Conservation (phyloP, 2,797 vertebrate species). For the Melanotaenia pygmaea region DNA sequence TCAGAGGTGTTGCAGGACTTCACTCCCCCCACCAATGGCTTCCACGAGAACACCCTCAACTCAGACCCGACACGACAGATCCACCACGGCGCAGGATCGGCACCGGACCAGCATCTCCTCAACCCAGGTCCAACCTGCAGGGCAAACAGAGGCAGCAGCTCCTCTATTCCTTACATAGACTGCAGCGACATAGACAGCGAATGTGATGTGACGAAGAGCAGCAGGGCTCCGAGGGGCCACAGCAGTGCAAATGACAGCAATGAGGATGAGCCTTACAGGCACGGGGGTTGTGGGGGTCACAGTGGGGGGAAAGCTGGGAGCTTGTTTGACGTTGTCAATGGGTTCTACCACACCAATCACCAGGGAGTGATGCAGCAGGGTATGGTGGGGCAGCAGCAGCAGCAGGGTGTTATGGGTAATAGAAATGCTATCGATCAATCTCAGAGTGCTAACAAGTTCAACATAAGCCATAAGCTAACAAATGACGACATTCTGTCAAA, state of each 20-base stretch:
- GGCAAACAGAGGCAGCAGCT: constrained; percentile 93
- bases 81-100: constrained; percentile 43
- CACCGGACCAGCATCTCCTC: constrained; percentile 76
- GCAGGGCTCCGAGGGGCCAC: constrained; percentile 80
- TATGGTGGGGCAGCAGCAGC: constrained; percentile 50
- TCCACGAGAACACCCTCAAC: constrained; percentile 58
- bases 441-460: constrained; percentile 74
- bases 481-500: constrained; percentile 82
- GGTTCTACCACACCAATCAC: constrained; percentile 84
- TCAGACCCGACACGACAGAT: constrained; percentile 49
- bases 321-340: constrained; percentile 73
- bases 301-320: constrained; percentile 42
- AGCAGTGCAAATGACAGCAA: constrained; percentile 90
- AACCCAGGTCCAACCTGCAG: constrained; percentile 97
- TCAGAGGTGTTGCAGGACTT: constrained; percentile 39
- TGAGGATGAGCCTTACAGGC: constrained; percentile 82
- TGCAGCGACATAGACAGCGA: constrained; percentile 98
- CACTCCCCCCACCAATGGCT: constrained; percentile 68
- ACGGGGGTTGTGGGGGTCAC: constrained; percentile 6
- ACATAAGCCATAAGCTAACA: constrained; percentile 80
- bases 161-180: constrained; percentile 98
- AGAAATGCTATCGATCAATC: constrained; percentile 76
- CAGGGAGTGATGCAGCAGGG: constrained; percentile 71
- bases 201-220: constrained; percentile 87
- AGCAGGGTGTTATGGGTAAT: constrained; percentile 61